Base-by-base conservation (phyloP, 2,888 invertebrate genomes). In the Brenthis daphne region DNA sequence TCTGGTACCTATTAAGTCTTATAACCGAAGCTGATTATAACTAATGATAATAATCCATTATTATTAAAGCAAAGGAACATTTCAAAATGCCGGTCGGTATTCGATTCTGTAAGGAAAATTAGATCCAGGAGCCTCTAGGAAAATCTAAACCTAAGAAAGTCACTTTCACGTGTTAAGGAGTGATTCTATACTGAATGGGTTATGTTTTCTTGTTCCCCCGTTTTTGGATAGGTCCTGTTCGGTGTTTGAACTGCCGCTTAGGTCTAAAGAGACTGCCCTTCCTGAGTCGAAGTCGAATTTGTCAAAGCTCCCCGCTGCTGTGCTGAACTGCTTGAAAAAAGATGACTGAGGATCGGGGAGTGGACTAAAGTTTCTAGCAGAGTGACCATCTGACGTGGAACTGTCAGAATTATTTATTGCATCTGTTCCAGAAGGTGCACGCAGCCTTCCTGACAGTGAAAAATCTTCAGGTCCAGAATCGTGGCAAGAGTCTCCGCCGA, bases 141-240 rank as follows among this genome's bases (percentile, higher is more conserved):
- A 80, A 69, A 74, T 74, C 75, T 75, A 77, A 74, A 73, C 70
- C 74, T 76, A 77, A 20, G 64, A 77, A 78, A 87, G 85, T 87
- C 83, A 87, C 81, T 91, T 94, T 71, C 94, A 94, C 92, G 95
- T 95, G 82, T 96, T 96, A 81, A 97, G 94, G 77, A 97, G 90
- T 70, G 97, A 97, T 85, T 97, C 97, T 94, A 97, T 97, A 92
- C 97, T 97, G 93, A 97, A 97, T 64, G 97, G 97, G 90, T 97
- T 97, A 86, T 93, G 95, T 92, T 94, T 95, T 84, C 94, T 94
- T 87, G 87, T 92, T 85, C 80, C 94, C 77, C 86, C 94, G 85
- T 86, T 94, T 92, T 89, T 94, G 37, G 89, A 89, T 80, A 88
- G 80, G 82, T 89, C 90, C 84, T 88, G 92, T 83, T 87, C 93